Evolutionary conservation across 2,797 vertebrate genomes (phyloP).

Genomic region (Microchirus variegatus): DNA sequence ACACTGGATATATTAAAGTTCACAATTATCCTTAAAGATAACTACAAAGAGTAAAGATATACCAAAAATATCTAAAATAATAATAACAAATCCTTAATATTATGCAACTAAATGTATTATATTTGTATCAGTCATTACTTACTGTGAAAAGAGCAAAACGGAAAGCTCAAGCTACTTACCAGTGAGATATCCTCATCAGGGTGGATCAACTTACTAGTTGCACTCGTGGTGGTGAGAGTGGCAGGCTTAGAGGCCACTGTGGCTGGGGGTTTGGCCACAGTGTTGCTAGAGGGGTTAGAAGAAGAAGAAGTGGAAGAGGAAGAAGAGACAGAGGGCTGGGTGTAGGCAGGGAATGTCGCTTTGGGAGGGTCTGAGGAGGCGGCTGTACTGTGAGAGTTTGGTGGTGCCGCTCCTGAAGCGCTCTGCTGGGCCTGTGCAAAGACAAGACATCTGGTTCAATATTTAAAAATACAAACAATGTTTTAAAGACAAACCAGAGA

Average conservation of each 20-base stretch:
- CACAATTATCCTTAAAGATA: constrained; percentile 56
- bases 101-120: constrained; percentile 25
- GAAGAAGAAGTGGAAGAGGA: constrained; percentile 87
- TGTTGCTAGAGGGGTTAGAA: constrained; percentile 93
- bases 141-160: constrained; percentile 82
- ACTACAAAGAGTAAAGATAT: constrained; percentile 25
- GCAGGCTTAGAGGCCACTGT: constrained; percentile 98
- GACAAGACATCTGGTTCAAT: neutral
- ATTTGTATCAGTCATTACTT: constrained; percentile 80
- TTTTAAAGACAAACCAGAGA: too few relatives aligned
- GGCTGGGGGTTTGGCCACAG: constrained; percentile 93
- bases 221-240: constrained; percentile 97
- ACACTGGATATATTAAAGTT: constrained; percentile 60
- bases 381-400: constrained; percentile 88
- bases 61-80: neutral
- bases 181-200: constrained; percentile 99
- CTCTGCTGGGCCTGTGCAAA: constrained; percentile 89
- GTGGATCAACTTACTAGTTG: constrained; percentile 99
- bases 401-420: constrained; percentile 84
- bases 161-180: constrained; percentile 90
- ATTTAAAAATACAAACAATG: neutral
- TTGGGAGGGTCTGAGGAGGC: constrained; percentile 91
- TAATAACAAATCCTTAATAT: too few relatives aligned
- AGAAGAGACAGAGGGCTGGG: constrained; percentile 92
- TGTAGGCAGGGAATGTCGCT: constrained; percentile 98